These are phyloP conservation scores for Agrochola circellaris DNA, from an alignment of 2,888 invertebrate species.

Conservation along the genomic window DNA sequence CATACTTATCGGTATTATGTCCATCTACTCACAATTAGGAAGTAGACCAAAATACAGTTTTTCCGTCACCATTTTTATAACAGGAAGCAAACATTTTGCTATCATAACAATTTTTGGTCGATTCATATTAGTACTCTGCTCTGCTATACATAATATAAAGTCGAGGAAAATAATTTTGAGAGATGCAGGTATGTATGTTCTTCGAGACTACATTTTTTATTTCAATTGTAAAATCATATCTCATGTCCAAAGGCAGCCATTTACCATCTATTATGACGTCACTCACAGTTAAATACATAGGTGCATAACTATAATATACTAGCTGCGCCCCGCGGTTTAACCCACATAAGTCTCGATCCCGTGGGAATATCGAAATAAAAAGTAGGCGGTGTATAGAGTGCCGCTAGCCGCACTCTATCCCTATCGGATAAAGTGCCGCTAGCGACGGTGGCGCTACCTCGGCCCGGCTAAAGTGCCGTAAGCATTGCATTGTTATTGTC, in stretches of 20 bases:
- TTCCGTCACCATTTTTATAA: conserved; percentile 12
- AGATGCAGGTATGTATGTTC: not conserved
- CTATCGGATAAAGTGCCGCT: too few species aligned
- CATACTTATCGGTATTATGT: not conserved
- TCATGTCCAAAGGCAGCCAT: not conserved
- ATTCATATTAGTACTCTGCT: not conserved
- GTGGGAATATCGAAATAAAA: too few species aligned
- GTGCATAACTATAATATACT: conserved; percentile 36
- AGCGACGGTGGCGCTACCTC: too few species aligned
- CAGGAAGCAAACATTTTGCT: conserved; percentile 7
- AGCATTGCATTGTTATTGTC: too few species aligned
- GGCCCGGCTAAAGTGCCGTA: too few species aligned
- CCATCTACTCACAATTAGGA: conserved; percentile 31
- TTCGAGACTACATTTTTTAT: not conserved
- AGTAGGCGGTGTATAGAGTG: too few species aligned
- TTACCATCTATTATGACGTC: conserved; percentile 11
- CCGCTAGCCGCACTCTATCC: too few species aligned
- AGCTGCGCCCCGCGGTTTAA: too few species aligned
- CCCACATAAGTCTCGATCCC: too few species aligned
- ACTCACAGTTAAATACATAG: conserved; percentile 21
- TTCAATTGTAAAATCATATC: not conserved
- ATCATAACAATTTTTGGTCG: not conserved
- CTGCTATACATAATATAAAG: not conserved
- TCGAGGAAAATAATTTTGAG: not conserved
- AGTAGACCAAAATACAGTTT: conserved; percentile 18